Evolutionary conservation across 2,113 vertebrate species (phyloP).

Genomic region (Ibidorhyncha struthersii): DNA sequence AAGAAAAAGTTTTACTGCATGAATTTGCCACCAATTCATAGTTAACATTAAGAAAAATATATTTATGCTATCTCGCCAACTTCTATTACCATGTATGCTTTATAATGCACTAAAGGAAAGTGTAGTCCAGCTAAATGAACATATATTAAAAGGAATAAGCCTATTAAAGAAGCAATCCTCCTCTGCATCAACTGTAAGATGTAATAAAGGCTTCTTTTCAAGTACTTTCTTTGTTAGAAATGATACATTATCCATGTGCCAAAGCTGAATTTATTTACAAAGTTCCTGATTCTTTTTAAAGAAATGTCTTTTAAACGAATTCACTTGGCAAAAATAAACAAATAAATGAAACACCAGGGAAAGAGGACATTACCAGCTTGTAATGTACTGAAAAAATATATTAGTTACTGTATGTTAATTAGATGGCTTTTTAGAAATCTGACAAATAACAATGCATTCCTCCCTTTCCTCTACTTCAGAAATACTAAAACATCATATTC

Average conservation of each 20-base stretch:
- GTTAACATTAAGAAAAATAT: background rate
- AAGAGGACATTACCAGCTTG: background rate
- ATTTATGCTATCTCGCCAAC: background rate
- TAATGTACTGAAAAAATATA: background rate
- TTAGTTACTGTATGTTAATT: background rate
- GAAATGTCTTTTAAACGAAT: background rate
- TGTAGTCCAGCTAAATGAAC: background rate
- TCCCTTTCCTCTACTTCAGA: background rate
- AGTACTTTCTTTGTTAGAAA: background rate
- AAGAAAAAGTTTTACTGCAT: background rate
- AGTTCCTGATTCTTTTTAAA: background rate
- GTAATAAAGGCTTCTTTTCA: background rate
- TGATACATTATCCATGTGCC: background rate
- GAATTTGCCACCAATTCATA: background rate
- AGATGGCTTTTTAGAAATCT: background rate
- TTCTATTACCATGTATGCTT: background rate
- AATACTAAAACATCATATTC: background rate
- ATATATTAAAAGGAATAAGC: background rate
- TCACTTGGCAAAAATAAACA: background rate
- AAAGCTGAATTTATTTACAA: background rate
- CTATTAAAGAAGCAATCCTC: background rate
- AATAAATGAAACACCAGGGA: background rate
- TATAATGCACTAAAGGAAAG: background rate
- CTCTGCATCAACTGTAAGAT: background rate
- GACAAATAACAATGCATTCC: background rate